phyloP scores from a whole-genome alignment of 92 coral and sea anemone species.

The Epizoanthus scotinus region DNA sequence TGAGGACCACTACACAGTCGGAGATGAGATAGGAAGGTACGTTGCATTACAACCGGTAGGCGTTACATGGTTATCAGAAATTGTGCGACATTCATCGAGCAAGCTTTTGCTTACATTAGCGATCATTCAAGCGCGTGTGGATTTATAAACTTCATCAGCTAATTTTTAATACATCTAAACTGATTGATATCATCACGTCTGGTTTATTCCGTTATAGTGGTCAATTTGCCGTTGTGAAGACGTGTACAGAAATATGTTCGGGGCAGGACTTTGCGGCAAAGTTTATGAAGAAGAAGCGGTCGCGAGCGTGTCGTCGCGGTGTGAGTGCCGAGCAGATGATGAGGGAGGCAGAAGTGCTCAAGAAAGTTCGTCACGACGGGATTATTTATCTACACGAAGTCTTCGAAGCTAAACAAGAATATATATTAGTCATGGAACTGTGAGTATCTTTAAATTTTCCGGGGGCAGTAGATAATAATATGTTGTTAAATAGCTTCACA shows the following conservation, averaged over 20 bases:
- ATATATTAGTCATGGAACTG: conserved; percentile 85
- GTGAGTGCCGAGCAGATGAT: conserved; percentile 76
- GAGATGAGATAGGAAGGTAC: conserved; percentile 91
- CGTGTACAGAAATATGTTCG: conserved; percentile 73
- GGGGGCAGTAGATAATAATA: neutral
- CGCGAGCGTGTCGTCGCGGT: conserved; percentile 71
- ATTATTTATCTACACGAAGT: conserved; percentile 93
- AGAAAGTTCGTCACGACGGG: conserved; percentile 75
- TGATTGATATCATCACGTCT: neutral
- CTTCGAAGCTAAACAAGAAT: conserved; percentile 78
- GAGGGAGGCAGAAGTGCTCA: conserved; percentile 78
- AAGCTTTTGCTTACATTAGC: neutral
- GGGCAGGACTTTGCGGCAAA: conserved; percentile 88
- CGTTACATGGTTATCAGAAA: neutral
- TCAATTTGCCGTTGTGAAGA: conserved; percentile 94
- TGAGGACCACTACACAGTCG: conserved; percentile 70
- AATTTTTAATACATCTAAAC: conserved; percentile 15
- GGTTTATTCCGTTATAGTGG: conserved; percentile 70
- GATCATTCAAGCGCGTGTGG: conserved; percentile 17
- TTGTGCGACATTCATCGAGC: too few relatives aligned
- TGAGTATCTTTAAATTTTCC: conserved; percentile 53
- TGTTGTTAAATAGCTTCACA: neutral
- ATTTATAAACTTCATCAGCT: neutral
- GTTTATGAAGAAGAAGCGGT: conserved; percentile 82
- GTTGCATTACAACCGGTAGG: neutral